phyloP scores from a whole-genome alignment of 2,888 invertebrate genomes.

The Xanthorhoe spadicearia region DNA sequence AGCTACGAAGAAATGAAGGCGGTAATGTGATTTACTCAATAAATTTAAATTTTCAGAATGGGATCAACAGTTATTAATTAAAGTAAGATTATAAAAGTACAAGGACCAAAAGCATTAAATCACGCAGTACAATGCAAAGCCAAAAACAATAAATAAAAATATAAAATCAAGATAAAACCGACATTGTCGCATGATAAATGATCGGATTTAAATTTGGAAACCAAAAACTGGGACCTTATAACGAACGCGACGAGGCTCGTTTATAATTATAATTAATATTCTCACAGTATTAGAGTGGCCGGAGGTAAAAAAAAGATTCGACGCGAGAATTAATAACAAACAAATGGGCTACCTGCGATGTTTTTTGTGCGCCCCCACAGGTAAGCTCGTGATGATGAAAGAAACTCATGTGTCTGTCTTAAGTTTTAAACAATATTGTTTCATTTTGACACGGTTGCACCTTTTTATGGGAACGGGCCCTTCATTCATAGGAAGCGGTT shows the following conservation, averaged over 20 bases:
- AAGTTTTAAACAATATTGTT: slow-evolving; percentile 79
- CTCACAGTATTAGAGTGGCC: slow-evolving; percentile 83
- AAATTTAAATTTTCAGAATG: slow-evolving; percentile 21
- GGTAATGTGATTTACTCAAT: slow-evolving; percentile 19
- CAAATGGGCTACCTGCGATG: slow-evolving; percentile 84
- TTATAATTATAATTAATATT: slow-evolving; percentile 85
- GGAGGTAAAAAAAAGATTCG: slow-evolving; percentile 78
- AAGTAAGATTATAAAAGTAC: slow-evolving; percentile 30
- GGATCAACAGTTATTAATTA: slow-evolving; percentile 31
- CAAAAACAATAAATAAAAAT: slow-evolving; percentile 53
- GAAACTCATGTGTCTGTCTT: slow-evolving; percentile 80
- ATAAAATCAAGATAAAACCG: slow-evolving; percentile 75
- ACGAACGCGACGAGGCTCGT: slow-evolving; percentile 79
- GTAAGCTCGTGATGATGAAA: slow-evolving; percentile 79
- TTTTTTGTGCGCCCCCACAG: slow-evolving; percentile 82
- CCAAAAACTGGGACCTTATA: slow-evolving; percentile 74
- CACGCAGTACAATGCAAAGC: slow-evolving; percentile 46
- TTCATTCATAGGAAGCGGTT: slow-evolving; percentile 74
- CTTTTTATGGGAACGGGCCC: slow-evolving; percentile 70
- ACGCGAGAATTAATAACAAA: slow-evolving; percentile 85
- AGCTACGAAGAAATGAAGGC: not conserved
- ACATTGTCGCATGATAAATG: slow-evolving; percentile 83
- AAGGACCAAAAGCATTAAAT: slow-evolving; percentile 50
- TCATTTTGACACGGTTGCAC: slow-evolving; percentile 80
- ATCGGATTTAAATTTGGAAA: slow-evolving; percentile 81